A percentile compares a stretch with the other conserved stretches of the same genome.
Evolutionary conservation across 2,113 vertebrate genomes (phyloP).

Genomic region (Caracal caracal): DNA sequence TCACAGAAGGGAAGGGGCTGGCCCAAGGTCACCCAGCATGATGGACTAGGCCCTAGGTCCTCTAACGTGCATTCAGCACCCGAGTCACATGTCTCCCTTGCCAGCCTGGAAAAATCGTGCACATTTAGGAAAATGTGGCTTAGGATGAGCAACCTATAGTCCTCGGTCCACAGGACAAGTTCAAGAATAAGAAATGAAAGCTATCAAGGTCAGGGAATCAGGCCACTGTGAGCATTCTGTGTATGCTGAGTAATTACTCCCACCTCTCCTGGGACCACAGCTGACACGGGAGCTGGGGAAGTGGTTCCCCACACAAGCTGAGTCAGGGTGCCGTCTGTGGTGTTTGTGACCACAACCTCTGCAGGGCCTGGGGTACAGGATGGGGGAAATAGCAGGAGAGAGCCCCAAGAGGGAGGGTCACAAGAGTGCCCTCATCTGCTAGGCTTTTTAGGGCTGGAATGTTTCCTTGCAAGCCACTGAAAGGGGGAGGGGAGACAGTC

Average conservation of each 20-base stretch:
- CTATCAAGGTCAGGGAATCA: background rate
- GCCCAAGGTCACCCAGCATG: background rate
- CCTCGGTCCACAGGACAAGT: background rate
- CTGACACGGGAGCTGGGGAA: constrained; percentile 28
- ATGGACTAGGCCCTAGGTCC: background rate
- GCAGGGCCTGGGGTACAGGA: background rate
- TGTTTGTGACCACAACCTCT: background rate
- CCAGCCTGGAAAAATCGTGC: background rate
- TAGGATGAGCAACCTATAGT: background rate
- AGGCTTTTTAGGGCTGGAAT: background rate
- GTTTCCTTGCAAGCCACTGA: background rate
- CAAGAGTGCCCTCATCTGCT: background rate
- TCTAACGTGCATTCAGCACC: background rate
- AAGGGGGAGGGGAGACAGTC: no score
- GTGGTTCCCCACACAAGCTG: constrained; percentile 31
- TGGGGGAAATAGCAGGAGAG: background rate
- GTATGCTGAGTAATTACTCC: constrained; percentile 1
- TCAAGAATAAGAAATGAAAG: background rate
- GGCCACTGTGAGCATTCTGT: background rate
- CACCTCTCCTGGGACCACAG: background rate
- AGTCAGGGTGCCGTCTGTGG: background rate
- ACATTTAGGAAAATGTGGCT: constrained; percentile 10
- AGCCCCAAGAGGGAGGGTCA: background rate
- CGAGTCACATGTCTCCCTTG: background rate
- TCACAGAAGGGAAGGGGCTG: background rate